Percentiles rank a stretch among this genome's conserved stretches.
Evolutionary conservation across 2,888 invertebrate genomes (phyloP).

Genomic region (Pristionchus mayeri): DNA sequence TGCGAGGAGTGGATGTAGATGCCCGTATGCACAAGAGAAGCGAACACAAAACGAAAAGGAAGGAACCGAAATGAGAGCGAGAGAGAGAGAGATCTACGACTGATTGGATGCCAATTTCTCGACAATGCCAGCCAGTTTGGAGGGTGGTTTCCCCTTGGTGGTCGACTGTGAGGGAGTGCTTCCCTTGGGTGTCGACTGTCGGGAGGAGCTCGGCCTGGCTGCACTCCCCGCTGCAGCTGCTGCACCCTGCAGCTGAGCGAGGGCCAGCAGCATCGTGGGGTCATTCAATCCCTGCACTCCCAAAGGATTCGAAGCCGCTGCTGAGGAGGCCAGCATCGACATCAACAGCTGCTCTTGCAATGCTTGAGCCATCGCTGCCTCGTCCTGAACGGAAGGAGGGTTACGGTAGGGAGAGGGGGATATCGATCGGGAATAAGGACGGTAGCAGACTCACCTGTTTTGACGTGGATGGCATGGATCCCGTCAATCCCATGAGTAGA

Average conservation of each 20-base stretch:
- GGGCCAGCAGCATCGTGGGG: conserved; percentile 5
- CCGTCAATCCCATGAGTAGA: conserved; percentile 11
- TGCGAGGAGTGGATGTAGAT: conserved; percentile 40
- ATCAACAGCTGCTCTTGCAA: conserved; percentile 41
- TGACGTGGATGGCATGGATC: conserved; percentile 26
- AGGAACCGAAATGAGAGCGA: neutral
- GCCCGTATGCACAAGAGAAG: conserved; percentile 20
- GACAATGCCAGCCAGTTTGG: conserved; percentile 44
- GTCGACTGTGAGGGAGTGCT: conserved; percentile 3
- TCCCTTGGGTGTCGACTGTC: conserved; percentile 27
- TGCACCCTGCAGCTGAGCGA: conserved; percentile 10
- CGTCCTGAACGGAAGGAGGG: conserved; percentile 26
- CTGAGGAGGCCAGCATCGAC: conserved; percentile 16
- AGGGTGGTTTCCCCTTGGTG: conserved; percentile 9
- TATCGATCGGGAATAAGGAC: too few relatives aligned
- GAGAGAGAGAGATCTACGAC: conserved; percentile 19
- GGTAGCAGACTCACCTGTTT: conserved; percentile 45
- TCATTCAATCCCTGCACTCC: conserved; percentile 13
- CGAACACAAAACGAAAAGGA: neutral
- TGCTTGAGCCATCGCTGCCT: neutral
- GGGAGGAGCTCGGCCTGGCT: neutral
- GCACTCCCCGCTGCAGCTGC: neutral
- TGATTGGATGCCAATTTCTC: conserved; percentile 48
- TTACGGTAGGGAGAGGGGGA: neutral
- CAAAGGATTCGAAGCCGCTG: neutral